Conservation (phyloP, 53 echinoderm and acorn worm species). For the Hippasteria phrygiana region DNA sequence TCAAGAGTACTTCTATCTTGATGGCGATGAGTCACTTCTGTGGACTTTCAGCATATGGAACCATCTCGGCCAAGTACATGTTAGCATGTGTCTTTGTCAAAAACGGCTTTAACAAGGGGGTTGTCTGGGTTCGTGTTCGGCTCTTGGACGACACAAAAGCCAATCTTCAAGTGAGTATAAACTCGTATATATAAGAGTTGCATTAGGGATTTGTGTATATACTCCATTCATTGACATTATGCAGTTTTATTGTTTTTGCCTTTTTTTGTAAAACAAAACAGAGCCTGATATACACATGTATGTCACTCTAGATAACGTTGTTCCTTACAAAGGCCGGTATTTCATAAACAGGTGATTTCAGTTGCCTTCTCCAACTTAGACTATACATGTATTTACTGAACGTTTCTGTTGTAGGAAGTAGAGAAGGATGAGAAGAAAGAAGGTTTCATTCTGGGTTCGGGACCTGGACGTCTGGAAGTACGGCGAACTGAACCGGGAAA, state of each 20-base stretch:
- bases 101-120: not conserved
- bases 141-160: not conserved
- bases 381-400: not conserved
- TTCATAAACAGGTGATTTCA: not conserved
- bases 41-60: conserved; percentile 4
- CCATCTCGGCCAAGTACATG: not conserved
- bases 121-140: not conserved
- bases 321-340: too few relatives aligned
- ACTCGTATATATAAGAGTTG: not conserved
- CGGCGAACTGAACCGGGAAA: not conserved
- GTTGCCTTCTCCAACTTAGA: too few relatives aligned
- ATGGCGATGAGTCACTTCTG: conserved; percentile 6
- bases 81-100: conserved; percentile 24
- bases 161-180: not conserved
- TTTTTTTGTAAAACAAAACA: too few relatives aligned
- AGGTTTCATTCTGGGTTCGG: not conserved
- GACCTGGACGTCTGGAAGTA: not conserved
- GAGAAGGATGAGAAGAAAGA: not conserved
- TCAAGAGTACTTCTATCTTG: not conserved
- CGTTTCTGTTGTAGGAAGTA: not conserved
- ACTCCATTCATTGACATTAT: not conserved
- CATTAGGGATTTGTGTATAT: not conserved
- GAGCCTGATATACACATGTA: too few relatives aligned
- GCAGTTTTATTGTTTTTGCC: not conserved
- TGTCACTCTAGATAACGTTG: too few relatives aligned